Conservation (phyloP, 1,140 invertebrate genomes). For the Pteromalus puparum region DNA sequence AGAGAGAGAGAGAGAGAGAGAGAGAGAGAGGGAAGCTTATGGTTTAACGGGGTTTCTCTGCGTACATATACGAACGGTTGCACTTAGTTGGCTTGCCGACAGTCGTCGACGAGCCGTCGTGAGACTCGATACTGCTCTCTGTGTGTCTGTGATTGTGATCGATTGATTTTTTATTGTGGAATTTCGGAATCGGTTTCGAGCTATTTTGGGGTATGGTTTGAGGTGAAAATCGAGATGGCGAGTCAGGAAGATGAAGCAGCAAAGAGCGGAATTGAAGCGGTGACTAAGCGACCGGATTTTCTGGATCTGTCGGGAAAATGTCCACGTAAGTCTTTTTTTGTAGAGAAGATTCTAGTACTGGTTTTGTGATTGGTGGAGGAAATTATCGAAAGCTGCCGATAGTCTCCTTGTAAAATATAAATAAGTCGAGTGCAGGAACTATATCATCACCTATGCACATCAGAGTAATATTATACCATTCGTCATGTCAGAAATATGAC, state of each 20-base stretch:
- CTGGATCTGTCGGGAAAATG: slow-evolving; percentile 65
- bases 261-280: slow-evolving; percentile 58
- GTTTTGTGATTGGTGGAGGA: too few species aligned
- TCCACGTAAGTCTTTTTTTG: slow-evolving; percentile 57
- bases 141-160: not conserved
- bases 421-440: too few species aligned
- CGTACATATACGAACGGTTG: not conserved
- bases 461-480: too few species aligned
- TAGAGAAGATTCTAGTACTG: too few species aligned
- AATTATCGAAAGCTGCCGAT: too few species aligned
- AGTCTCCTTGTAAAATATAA: too few species aligned
- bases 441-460: too few species aligned
- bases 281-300: slow-evolving; percentile 64
- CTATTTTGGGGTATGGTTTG: not conserved
- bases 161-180: not conserved
- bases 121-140: not conserved
- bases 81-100: slow-evolving; percentile 41
- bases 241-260: slow-evolving; percentile 42
- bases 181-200: not conserved
- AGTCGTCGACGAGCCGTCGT: slow-evolving; percentile 7
- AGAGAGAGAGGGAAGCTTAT: not conserved
- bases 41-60: slow-evolving; percentile 35
- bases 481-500: not conserved
- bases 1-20: not conserved
- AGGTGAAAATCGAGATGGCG: slow-evolving; percentile 56